phyloP scores from a whole-genome alignment of 2,113 vertebrate species.

The Garra rufa region DNA sequence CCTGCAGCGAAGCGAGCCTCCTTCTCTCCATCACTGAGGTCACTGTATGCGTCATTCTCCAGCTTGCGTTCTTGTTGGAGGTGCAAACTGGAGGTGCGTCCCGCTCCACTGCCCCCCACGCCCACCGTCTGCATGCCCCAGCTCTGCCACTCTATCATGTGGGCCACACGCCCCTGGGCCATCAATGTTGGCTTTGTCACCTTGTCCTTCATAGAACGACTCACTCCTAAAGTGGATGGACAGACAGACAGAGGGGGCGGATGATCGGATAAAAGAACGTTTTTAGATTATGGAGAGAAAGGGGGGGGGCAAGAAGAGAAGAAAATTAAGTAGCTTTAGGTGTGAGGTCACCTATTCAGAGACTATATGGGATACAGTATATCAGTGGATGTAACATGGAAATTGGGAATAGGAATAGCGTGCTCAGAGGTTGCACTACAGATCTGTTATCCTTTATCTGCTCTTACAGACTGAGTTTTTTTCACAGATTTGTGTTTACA shows the following conservation, averaged over 20 bases:
- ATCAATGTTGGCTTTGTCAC: conserved; percentile 97
- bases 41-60: conserved; percentile 94
- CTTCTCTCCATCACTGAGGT: conserved; percentile 97
- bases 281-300: neutral
- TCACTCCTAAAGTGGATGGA: conserved; percentile 78
- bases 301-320: conserved; percentile 26
- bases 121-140: conserved; percentile 87
- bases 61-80: conserved; percentile 86
- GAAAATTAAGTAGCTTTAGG: conserved; percentile 13
- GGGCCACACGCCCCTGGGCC: conserved; percentile 94
- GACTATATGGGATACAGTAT: neutral
- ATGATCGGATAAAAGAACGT: conserved; percentile 46
- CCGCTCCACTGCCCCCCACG: conserved; percentile 64
- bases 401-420: neutral
- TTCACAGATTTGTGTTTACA: too few species aligned
- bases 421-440: neutral
- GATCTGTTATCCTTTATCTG: neutral
- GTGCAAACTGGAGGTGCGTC: conserved; percentile 82
- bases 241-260: conserved; percentile 44
- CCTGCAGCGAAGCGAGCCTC: conserved; percentile 96
- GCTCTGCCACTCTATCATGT: conserved; percentile 99
- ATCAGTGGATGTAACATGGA: conserved; percentile 36
- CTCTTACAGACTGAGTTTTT: neutral
- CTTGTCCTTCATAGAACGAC: conserved; percentile 94
- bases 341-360: neutral